A percentile compares a stretch with the other conserved stretches of the same genome.
phyloP scores from a whole-genome alignment of 2,113 vertebrate genomes.

The Leucosticte australis region DNA sequence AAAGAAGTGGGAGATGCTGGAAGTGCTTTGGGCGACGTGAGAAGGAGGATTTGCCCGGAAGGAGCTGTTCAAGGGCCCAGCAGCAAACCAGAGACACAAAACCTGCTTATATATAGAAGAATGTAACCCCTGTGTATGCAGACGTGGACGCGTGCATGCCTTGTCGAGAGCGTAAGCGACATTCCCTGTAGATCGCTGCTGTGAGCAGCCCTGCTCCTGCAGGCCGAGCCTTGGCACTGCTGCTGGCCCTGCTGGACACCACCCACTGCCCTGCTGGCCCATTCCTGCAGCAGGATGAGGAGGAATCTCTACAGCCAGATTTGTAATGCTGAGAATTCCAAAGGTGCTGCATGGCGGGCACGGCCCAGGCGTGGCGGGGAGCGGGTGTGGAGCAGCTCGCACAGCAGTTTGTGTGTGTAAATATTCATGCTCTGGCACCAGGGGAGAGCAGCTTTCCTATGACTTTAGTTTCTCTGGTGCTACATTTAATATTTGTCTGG shows the following conservation, averaged over 20 bases:
- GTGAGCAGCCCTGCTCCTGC: slow-evolving; percentile 62
- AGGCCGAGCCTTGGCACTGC: slow-evolving; percentile 43
- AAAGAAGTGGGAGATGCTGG: slow-evolving; percentile 66
- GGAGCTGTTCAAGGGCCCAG: slow-evolving; percentile 71
- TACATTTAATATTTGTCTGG: slow-evolving; percentile 66
- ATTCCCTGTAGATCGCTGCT: slow-evolving; percentile 65
- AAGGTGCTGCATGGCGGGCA: neutral
- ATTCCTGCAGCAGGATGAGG: neutral
- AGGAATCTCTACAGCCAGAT: neutral
- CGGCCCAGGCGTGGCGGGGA: neutral
- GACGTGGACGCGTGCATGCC: slow-evolving; percentile 73
- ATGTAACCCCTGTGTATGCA: slow-evolving; percentile 66
- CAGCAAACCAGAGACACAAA: slow-evolving; percentile 70
- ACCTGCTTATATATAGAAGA: slow-evolving; percentile 74
- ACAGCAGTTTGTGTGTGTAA: slow-evolving; percentile 44
- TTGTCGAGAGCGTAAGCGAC: slow-evolving; percentile 72
- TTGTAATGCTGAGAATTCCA: neutral
- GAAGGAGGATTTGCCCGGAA: slow-evolving; percentile 59
- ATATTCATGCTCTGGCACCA: slow-evolving; percentile 54
- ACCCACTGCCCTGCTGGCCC: neutral
- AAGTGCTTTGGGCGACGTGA: slow-evolving; percentile 51
- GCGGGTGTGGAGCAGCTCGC: slow-evolving; percentile 1
- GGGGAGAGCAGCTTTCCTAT: slow-evolving; percentile 2
- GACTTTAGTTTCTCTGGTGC: slow-evolving; percentile 69
- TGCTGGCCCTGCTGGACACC: slow-evolving; percentile 36